Percentiles rank a stretch among this genome's conserved stretches.
Conservation (phyloP, 2,113 vertebrate species). For the Montifringilla adamsi region DNA sequence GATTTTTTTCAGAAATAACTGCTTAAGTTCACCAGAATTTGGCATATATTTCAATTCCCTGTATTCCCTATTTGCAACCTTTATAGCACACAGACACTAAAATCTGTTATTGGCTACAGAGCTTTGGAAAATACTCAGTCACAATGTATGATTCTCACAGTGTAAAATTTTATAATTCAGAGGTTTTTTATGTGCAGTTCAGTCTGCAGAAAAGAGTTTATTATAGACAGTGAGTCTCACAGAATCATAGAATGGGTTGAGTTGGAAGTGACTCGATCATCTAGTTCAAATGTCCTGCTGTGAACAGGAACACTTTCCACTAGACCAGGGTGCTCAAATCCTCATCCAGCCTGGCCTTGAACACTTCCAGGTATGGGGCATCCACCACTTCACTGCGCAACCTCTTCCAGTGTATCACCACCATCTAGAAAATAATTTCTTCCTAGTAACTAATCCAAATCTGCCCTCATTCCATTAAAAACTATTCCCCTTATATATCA, state of each 20-base stretch:
- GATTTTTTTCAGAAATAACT: background rate
- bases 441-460: background rate
- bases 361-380: background rate
- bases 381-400: background rate
- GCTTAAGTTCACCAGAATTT: background rate
- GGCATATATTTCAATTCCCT: background rate
- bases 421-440: background rate
- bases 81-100: background rate
- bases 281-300: background rate
- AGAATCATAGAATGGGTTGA: background rate
- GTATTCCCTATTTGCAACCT: background rate
- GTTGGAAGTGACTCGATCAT: background rate
- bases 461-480: background rate
- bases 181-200: fast-evolving
- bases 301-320: background rate
- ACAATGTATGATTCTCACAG: background rate
- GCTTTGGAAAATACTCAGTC: background rate
- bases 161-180: background rate
- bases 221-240: background rate
- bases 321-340: background rate
- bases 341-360: background rate
- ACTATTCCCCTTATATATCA: background rate
- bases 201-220: background rate
- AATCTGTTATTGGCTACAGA: background rate
- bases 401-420: background rate